Percentiles rank a stretch among this genome's conserved stretches.
Conservation (phyloP, 2,888 invertebrate genomes). For the Alitta virens region DNA sequence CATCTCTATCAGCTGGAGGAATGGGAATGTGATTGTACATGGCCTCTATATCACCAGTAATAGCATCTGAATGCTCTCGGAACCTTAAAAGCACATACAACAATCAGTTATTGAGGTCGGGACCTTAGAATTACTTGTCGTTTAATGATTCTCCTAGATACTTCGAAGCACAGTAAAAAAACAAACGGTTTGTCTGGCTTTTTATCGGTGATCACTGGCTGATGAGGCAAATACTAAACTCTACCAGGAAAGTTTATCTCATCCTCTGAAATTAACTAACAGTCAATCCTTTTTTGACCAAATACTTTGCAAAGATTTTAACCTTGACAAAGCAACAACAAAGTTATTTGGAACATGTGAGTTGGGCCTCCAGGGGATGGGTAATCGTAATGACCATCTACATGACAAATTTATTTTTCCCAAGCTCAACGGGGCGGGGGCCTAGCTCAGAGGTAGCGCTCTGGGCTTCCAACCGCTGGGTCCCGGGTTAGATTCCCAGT, state of each 20-base stretch:
- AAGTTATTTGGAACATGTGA: too few species aligned
- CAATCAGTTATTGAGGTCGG: constrained; percentile 22
- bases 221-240: constrained; percentile 19
- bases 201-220: constrained; percentile 15
- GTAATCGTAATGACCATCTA: too few species aligned
- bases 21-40: constrained; percentile 28
- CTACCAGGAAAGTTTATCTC: neutral
- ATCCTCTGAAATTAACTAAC: too few species aligned
- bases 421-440: too few species aligned
- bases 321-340: too few species aligned
- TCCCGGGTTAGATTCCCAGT: too few species aligned
- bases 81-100: constrained; percentile 21
- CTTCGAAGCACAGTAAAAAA: constrained; percentile 25
- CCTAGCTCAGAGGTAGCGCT: too few species aligned
- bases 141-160: constrained; percentile 21
- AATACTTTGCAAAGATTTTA: too few species aligned
- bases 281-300: too few species aligned
- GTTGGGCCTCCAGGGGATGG: too few species aligned
- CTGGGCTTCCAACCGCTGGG: too few species aligned
- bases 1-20: constrained; percentile 10
- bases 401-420: too few species aligned
- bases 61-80: constrained; percentile 18
- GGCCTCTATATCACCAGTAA: constrained; percentile 24
- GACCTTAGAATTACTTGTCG: constrained; percentile 20
- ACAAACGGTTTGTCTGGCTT: constrained; percentile 20